A percentile compares a stretch with the other conserved stretches of the same genome.
Conservation (phyloP, 2,113 vertebrate genomes). For the Paracanthobrama guichenoti region DNA sequence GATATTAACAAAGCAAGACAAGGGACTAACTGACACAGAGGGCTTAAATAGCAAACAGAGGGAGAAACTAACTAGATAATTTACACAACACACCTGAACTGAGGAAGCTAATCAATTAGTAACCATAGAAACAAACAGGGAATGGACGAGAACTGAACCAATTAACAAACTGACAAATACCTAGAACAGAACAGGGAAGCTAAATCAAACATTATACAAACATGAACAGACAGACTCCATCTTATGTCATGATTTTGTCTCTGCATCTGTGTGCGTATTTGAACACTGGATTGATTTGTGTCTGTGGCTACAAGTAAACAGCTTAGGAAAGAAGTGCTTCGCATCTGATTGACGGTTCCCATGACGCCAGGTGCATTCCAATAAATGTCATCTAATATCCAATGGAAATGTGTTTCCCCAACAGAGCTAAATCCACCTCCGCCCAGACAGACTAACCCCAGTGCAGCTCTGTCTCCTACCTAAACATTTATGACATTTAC, state of each 20-base stretch:
- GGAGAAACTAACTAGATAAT: no score
- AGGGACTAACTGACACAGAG: no score
- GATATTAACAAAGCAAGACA: no score
- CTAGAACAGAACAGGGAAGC: no score
- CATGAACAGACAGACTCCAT: no score
- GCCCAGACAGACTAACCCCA: conserved; percentile 7
- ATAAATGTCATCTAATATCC: conserved; percentile 60
- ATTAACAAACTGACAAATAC: no score
- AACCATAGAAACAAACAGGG: no score
- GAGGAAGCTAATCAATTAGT: no score
- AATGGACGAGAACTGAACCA: no score
- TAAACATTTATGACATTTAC: conserved; percentile 57
- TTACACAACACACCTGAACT: no score
- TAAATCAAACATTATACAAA: no score
- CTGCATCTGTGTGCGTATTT: not conserved
- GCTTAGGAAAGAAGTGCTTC: conserved; percentile 48
- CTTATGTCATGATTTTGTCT: conserved; percentile 4
- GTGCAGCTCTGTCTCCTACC: conserved; percentile 31
- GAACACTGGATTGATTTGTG: conserved; percentile 47
- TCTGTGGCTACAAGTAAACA: conserved; percentile 47
- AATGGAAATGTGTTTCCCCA: conserved; percentile 34
- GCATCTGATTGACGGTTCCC: conserved; percentile 55
- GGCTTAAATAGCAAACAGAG: no score
- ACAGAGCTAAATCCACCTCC: conserved; percentile 22
- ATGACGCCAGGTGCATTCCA: conserved; percentile 44